Base-by-base conservation (phyloP, 2,888 invertebrate genomes). In the Dioctria linearis region DNA sequence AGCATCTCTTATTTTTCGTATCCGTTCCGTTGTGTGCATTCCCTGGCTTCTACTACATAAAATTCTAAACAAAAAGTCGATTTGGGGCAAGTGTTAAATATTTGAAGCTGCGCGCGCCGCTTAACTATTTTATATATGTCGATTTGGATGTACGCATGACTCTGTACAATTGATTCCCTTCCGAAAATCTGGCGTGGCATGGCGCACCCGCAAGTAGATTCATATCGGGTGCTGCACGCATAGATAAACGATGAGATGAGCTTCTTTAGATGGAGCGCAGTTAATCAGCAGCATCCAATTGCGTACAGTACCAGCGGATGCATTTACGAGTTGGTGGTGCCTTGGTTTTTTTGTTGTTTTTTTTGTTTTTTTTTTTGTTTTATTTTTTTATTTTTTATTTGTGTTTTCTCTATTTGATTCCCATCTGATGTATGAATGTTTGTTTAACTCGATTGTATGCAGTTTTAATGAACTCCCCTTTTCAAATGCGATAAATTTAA, bases 371-470 rank as follows among this genome's bases (percentile, higher is more conserved):
- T 46, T 54, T 54, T 11, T 11, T 54, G n/a, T n/a, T n/a, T n/a
- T n/a, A n/a, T n/a, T n/a, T n/a, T n/a, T n/a, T n/a, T n/a, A n/a
- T n/a, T n/a, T 25, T 25, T 25, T 25, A 25, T 25, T 25, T 25
- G 25, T 25, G 25, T n/a, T 54, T 54, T n/a, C 6, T 54, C 11
- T n/a, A 11, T 54, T 54, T 54, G 54, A n/a, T n/a, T 54, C 11
- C 54, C 54, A 54, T 4, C 6, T 11, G 9, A 11, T 54, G n/a
- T 54, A 54, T 54, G 54, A 54, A 54, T 54, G 54, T 54, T 54
- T 54, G 11, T 54, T 54, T 54, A 54, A 54, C 54, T 54, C 54
- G 54, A 54, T 54, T 54, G 54, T 54, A 54, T 54, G 54, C 54
- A 54, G 54, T 54, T 54, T 54, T 54, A 54, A 54, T 54, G 54